Conservation (phyloP, 1,140 invertebrate genomes). For the Drosophila sucinea region DNA sequence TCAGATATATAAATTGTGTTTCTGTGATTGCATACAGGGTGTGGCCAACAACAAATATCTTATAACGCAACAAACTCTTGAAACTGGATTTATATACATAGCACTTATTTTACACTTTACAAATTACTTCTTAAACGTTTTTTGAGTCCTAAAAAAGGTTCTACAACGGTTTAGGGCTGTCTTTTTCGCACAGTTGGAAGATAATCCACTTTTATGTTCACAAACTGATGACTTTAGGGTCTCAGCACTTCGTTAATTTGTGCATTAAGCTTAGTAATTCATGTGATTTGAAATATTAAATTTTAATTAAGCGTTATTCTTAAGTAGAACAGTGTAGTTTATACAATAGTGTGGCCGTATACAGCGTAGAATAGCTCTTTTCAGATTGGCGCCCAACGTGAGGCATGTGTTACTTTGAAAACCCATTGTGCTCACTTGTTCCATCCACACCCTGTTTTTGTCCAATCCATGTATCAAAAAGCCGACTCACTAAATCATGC, state of each 20-base stretch:
- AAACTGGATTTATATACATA: too few species aligned
- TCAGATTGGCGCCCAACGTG: neutral
- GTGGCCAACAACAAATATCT: neutral
- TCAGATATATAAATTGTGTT: constrained; percentile 20
- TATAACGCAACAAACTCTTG: neutral
- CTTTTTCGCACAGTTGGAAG: neutral
- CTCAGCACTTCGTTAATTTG: neutral
- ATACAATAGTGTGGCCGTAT: too few species aligned
- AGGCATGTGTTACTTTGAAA: neutral
- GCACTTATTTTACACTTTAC: neutral
- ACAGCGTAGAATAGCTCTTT: too few species aligned
- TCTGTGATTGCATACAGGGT: constrained; percentile 10
- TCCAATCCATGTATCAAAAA: neutral
- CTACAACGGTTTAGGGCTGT: neutral
- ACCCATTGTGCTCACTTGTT: neutral
- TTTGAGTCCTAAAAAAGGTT: neutral
- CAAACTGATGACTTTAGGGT: too few species aligned
- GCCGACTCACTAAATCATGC: constrained; percentile 15
- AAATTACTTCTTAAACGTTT: neutral
- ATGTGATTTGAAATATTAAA: too few species aligned
- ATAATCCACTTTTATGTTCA: neutral
- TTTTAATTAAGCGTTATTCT: too few species aligned
- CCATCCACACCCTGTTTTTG: constrained; percentile 7
- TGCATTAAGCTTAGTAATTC: too few species aligned
- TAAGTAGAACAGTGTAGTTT: too few species aligned